Percentiles rank a stretch among this genome's conserved stretches.
Evolutionary conservation across 2,888 invertebrate species (phyloP).

Genomic region (Leptopterna dolabrata): DNA sequence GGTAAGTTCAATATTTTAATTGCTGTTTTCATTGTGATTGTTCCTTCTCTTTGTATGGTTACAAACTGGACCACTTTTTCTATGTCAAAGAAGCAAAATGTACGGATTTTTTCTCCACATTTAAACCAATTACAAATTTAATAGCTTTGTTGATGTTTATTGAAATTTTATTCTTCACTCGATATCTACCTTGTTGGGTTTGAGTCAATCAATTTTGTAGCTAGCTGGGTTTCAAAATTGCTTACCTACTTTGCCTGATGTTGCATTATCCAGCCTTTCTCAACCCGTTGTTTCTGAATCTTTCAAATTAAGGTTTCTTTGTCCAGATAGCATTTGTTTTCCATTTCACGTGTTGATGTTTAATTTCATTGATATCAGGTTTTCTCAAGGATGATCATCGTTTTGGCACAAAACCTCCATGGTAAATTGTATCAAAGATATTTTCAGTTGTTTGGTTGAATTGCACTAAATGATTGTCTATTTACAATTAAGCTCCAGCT

Average conservation of each 20-base stretch:
- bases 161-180: too few relatives aligned
- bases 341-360: neutral
- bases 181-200: too few relatives aligned
- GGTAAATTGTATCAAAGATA: neutral
- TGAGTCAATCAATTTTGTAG: too few relatives aligned
- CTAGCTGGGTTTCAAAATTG: too few relatives aligned
- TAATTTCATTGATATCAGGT: neutral
- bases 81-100: neutral
- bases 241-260: too few relatives aligned
- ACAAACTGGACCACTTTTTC: too few relatives aligned
- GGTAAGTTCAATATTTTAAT: neutral
- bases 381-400: neutral
- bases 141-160: too few relatives aligned
- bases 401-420: neutral
- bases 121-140: too few relatives aligned
- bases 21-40: neutral
- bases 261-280: neutral
- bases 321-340: neutral
- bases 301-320: neutral
- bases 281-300: neutral
- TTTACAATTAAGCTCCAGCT: conserved; percentile 78
- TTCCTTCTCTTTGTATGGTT: neutral
- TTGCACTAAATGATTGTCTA: conserved; percentile 64
- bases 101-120: neutral
- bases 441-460: conserved; percentile 17